Conservation (phyloP, 1,140 invertebrate species). For the Lepidostoma basale region DNA sequence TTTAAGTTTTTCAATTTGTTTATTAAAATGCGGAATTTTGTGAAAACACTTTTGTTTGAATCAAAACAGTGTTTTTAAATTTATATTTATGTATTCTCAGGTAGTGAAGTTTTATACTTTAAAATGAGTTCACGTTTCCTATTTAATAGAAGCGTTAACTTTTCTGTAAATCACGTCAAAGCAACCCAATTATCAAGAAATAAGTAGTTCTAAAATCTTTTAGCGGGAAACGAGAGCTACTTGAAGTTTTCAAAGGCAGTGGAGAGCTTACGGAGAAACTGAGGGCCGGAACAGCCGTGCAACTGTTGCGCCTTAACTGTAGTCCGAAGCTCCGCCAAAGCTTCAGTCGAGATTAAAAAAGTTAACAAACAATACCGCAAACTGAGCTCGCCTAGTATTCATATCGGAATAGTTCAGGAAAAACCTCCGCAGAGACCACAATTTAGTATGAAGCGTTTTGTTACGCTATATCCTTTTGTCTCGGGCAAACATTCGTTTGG, state of each 20-base stretch:
- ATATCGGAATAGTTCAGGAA: slow-evolving; percentile 4
- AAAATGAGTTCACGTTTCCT: no score
- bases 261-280: background rate
- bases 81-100: no score
- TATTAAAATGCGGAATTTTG: no score
- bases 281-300: background rate
- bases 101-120: no score
- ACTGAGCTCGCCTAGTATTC: slow-evolving; percentile 1
- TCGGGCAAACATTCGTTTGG: background rate
- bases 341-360: slow-evolving; percentile 32
- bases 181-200: background rate
- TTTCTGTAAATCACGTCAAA: no score
- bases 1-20: no score
- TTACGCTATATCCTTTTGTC: background rate
- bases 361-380: slow-evolving; percentile 30
- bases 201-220: background rate
- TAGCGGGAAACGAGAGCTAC: background rate
- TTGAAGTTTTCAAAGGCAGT: slow-evolving; percentile 1
- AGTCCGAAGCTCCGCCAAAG: background rate
- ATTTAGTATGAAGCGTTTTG: background rate
- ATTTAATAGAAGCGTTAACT: no score
- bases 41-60: no score
- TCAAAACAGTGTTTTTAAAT: no score
- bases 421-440: slow-evolving; percentile 1
- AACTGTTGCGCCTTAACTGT: slow-evolving; percentile 5